Percentiles rank a stretch among this genome's conserved stretches.
These are phyloP conservation scores for Dermochelys coriacea DNA, from an alignment of 2,797 vertebrate genomes.

Conservation along the genomic window DNA sequence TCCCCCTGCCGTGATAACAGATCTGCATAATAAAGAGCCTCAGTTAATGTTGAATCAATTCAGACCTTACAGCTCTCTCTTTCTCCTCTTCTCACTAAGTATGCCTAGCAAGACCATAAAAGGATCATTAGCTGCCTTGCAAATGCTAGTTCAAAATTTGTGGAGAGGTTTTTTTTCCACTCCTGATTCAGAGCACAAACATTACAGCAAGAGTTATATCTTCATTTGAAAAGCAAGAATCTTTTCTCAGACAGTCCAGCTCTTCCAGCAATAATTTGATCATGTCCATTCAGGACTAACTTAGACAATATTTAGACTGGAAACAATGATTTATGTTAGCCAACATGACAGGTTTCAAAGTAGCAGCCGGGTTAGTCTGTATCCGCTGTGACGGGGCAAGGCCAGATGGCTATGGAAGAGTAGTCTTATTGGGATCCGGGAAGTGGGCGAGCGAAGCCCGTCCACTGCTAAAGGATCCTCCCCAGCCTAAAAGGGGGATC, in stretches of 20 bases:
- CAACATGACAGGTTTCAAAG: background rate
- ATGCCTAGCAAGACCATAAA: background rate
- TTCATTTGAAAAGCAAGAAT: background rate
- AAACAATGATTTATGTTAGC: background rate
- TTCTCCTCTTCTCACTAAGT: background rate
- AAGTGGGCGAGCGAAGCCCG: too few relatives aligned
- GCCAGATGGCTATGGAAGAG: too few relatives aligned
- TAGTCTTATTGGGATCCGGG: too few relatives aligned
- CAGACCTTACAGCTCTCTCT: background rate
- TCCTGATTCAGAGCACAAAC: background rate
- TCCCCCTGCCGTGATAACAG: background rate
- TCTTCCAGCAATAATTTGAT: background rate
- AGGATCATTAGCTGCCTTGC: background rate
- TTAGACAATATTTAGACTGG: background rate
- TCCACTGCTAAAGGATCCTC: too few relatives aligned
- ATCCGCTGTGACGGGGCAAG: too few relatives aligned
- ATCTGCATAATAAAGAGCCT: background rate
- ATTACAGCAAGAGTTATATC: background rate
- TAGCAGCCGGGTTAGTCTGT: too few relatives aligned
- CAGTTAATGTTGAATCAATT: background rate
- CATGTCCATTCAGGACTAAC: background rate
- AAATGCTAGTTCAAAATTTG: background rate
- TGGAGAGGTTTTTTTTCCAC: background rate
- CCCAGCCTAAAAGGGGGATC: too few relatives aligned
- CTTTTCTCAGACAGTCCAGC: background rate